Evolutionary conservation across 2,113 vertebrate genomes (phyloP).

Genomic region (Baryphthengus martii): DNA sequence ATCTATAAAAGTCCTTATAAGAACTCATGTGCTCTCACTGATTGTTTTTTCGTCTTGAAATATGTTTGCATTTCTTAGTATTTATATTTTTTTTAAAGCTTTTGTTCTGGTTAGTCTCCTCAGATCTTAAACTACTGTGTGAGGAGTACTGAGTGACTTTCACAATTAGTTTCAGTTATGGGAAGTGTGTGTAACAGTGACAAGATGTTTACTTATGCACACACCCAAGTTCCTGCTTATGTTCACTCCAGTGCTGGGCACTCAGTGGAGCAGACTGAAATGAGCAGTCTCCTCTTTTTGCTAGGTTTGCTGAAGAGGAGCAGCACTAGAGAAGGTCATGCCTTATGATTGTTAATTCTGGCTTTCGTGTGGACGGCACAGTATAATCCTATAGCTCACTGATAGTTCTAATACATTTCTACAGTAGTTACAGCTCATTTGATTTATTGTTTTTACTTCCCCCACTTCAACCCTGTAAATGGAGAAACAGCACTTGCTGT

Average conservation of each 20-base stretch:
- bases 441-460: background rate
- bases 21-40: background rate
- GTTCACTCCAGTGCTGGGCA: background rate
- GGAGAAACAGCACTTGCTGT: background rate
- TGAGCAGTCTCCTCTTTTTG: background rate
- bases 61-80: background rate
- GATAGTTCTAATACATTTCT: background rate
- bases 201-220: constrained; percentile 2
- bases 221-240: constrained; percentile 1
- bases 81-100: background rate
- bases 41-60: background rate
- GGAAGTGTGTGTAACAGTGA: background rate
- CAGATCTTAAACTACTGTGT: background rate
- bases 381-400: background rate
- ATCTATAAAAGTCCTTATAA: background rate
- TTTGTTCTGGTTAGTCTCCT: background rate
- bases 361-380: background rate
- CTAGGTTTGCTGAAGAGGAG: background rate
- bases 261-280: background rate
- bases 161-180: background rate
- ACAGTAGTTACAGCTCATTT: background rate
- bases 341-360: background rate
- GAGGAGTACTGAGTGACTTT: background rate
- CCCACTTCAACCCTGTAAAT: background rate
- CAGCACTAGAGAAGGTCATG: background rate